These are phyloP conservation scores for Vanessa atalanta DNA, from an alignment of 1,140 invertebrate species.

Conservation along the genomic window DNA sequence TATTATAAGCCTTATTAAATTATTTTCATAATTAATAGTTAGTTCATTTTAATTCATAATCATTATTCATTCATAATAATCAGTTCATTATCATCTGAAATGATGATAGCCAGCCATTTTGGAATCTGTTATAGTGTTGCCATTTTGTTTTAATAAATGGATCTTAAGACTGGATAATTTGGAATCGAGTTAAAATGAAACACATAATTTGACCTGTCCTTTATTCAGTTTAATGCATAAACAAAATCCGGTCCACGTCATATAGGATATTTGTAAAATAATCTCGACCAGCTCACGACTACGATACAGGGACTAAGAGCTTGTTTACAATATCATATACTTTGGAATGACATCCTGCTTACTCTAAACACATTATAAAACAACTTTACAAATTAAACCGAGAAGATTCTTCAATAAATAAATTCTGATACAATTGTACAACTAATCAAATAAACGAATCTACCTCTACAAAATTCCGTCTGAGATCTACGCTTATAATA, in stretches of 20 bases:
- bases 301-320: constrained; percentile 52
- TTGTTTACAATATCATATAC: constrained; percentile 58
- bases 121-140: not conserved
- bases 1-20: too few relatives aligned
- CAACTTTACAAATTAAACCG: constrained; percentile 69
- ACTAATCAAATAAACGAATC: constrained; percentile 61
- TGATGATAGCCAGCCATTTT: too few relatives aligned
- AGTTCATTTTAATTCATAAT: too few relatives aligned
- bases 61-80: too few relatives aligned
- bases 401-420: constrained; percentile 73
- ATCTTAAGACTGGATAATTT: too few relatives aligned
- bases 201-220: constrained; percentile 64
- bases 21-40: too few relatives aligned
- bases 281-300: constrained; percentile 52
- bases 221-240: constrained; percentile 76
- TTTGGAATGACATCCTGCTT: constrained; percentile 76
- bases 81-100: too few relatives aligned
- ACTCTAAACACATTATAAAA: constrained; percentile 59
- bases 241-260: constrained; percentile 69
- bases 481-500: constrained; percentile 80
- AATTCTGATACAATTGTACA: constrained; percentile 73
- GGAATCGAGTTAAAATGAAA: constrained; percentile 39
- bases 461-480: constrained; percentile 55
- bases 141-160: not conserved
- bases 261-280: constrained; percentile 56